Evolutionary conservation across 2,888 invertebrate species (phyloP).

Genomic region (Acanthosoma haemorrhoidale): DNA sequence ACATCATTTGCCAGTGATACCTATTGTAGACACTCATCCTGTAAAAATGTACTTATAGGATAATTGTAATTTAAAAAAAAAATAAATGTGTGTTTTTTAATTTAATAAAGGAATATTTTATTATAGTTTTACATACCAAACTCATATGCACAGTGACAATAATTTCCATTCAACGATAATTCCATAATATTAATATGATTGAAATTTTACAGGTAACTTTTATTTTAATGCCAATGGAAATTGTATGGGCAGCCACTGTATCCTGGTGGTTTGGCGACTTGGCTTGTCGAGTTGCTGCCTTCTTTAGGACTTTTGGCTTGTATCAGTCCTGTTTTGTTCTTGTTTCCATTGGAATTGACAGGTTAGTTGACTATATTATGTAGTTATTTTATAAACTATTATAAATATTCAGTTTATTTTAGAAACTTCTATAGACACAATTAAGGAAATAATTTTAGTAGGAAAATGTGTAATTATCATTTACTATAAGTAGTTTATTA

Average conservation of each 20-base stretch:
- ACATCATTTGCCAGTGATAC: too few species aligned
- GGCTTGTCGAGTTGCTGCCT: conserved; percentile 80
- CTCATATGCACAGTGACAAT: too few species aligned
- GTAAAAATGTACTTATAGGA: too few species aligned
- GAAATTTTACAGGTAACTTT: conserved; percentile 64
- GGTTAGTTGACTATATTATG: conserved; percentile 52
- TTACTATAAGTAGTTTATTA: too few species aligned
- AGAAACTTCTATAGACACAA: neutral
- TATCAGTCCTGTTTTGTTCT: conserved; percentile 82
- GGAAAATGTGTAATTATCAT: too few species aligned
- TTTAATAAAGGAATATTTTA: too few species aligned
- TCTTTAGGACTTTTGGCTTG: conserved; percentile 79
- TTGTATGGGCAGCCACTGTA: conserved; percentile 81
- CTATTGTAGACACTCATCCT: too few species aligned
- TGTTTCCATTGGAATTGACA: conserved; percentile 82
- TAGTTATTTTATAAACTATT: neutral
- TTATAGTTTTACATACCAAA: too few species aligned
- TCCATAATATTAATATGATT: too few species aligned
- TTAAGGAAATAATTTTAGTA: neutral
- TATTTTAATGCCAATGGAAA: conserved; percentile 86
- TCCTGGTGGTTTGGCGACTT: conserved; percentile 80
- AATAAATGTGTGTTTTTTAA: too few species aligned
- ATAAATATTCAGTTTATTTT: neutral
- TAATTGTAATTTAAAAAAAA: too few species aligned
- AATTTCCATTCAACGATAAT: too few species aligned